Conservation (phyloP, 2,888 invertebrate genomes). For the Synanthedon vespiformis region DNA sequence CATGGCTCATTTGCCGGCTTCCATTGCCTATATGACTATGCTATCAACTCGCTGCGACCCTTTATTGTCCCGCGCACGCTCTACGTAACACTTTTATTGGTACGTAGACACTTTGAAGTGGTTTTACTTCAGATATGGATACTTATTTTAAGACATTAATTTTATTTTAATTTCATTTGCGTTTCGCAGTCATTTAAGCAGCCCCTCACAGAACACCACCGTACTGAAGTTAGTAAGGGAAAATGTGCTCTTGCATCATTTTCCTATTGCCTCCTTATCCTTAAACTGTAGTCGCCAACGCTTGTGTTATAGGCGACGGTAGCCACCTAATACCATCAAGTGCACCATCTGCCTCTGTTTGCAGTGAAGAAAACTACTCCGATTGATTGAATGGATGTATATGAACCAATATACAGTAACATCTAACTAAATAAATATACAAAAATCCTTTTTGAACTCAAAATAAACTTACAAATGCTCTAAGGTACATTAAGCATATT, state of each 20-base stretch:
- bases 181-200: too few species aligned
- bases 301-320: too few species aligned
- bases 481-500: not conserved
- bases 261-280: too few species aligned
- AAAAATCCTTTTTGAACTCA: not conserved
- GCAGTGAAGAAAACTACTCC: too few species aligned
- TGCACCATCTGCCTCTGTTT: too few species aligned
- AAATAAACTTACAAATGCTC: not conserved
- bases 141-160: not conserved
- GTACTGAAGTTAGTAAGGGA: too few species aligned
- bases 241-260: too few species aligned
- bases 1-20: constrained; percentile 15
- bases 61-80: constrained; percentile 18
- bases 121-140: constrained; percentile 2
- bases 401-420: not conserved
- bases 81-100: constrained; percentile 18
- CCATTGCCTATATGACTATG: constrained; percentile 9
- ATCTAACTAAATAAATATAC: not conserved
- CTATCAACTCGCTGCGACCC: constrained; percentile 14
- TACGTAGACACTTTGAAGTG: constrained; percentile 19
- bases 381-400: not conserved
- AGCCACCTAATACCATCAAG: too few species aligned
- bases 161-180: too few species aligned
- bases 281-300: too few species aligned
- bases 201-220: too few species aligned